Percentiles rank a stretch among this genome's conserved stretches.
Evolutionary conservation across 2,888 invertebrate species (phyloP).

Genomic region (Sicus ferrugineus): DNA sequence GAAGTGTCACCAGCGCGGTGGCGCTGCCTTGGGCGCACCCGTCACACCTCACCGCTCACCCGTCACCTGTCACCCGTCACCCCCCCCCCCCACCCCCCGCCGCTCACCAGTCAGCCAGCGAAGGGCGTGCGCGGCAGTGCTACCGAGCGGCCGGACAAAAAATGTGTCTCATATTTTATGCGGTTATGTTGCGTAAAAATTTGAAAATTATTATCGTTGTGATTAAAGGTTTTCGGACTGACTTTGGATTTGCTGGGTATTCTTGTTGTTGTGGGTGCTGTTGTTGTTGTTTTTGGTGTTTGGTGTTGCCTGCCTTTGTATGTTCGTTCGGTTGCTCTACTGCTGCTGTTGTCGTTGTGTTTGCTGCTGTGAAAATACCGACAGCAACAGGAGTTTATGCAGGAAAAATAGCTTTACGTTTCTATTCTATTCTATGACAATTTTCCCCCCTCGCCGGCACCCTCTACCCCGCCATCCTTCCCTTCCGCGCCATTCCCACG

Average conservation of each 20-base stretch:
- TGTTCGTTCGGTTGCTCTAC: not conserved
- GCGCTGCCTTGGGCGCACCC: no score
- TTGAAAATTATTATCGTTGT: constrained; percentile 18
- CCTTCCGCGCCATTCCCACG: not conserved
- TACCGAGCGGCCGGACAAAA: no score
- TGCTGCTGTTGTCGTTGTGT: constrained; percentile 14
- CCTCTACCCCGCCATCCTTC: not conserved
- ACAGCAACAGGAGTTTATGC: not conserved
- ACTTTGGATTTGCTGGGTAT: not conserved
- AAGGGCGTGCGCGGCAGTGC: no score
- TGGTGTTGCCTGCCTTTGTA: not conserved
- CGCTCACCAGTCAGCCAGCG: no score
- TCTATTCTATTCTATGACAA: not conserved
- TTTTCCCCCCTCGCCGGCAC: no score
- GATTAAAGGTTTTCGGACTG: constrained; percentile 21
- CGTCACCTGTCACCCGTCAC: no score
- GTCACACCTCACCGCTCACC: no score
- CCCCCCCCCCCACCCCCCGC: no score
- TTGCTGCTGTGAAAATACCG: constrained; percentile 40
- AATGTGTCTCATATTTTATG: constrained; percentile 32
- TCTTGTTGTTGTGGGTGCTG: not conserved
- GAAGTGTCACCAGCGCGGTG: constrained; percentile 2
- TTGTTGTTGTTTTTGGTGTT: not conserved
- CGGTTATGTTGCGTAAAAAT: constrained; percentile 40
- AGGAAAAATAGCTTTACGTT: not conserved